phyloP scores from a whole-genome alignment of 2,797 vertebrate genomes.

The Oreortyx pictus region DNA sequence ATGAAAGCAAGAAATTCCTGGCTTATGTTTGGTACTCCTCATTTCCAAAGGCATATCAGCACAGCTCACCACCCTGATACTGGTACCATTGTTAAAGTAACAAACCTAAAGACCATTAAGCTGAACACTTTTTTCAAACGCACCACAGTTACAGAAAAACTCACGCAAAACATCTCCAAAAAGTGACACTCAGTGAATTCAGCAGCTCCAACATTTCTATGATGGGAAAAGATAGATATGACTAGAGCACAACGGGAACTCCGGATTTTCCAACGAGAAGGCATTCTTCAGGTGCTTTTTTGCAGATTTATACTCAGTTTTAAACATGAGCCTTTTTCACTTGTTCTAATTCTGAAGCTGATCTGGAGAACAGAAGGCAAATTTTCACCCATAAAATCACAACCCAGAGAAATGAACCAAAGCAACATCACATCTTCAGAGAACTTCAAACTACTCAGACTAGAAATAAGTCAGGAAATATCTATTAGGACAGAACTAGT shows the following conservation, averaged over 20 bases:
- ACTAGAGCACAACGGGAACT: background rate
- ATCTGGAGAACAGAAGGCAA: background rate
- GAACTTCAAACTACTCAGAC: background rate
- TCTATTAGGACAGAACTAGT: background rate
- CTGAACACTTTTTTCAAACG: conserved; percentile 61
- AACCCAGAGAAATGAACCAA: background rate
- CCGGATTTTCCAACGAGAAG: background rate
- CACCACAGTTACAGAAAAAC: conserved; percentile 44
- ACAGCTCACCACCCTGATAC: background rate
- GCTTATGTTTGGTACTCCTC: background rate
- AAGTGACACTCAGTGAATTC: background rate
- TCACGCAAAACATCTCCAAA: background rate
- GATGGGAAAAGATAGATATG: background rate
- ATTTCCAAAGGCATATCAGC: background rate
- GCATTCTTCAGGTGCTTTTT: background rate
- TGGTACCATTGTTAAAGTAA: conserved; percentile 35
- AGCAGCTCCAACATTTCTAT: background rate
- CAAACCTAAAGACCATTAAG: conserved; percentile 31
- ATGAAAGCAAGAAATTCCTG: background rate
- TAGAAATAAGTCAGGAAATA: background rate
- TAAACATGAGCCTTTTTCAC: background rate
- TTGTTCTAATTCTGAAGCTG: background rate
- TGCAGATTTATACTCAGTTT: background rate
- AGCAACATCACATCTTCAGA: background rate
- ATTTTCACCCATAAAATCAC: background rate